A percentile compares a stretch with the other conserved stretches of the same genome.
Conservation (phyloP, 2,113 vertebrate species). For the Lota lota region DNA sequence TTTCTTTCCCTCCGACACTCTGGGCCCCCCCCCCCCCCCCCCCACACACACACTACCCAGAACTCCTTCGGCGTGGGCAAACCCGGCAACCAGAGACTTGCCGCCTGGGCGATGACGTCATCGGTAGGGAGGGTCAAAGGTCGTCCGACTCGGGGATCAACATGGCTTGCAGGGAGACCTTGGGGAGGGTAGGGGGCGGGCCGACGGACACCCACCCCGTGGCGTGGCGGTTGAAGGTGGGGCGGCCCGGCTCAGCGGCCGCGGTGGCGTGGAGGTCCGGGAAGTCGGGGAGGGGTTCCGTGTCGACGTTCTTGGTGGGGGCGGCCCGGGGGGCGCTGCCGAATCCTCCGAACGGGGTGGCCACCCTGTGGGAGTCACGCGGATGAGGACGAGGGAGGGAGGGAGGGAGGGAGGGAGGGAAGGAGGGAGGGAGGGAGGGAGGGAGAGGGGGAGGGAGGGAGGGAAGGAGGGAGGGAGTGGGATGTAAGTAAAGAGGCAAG, state of each 20-base stretch:
- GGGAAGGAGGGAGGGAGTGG: neutral
- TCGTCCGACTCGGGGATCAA: constrained; percentile 90
- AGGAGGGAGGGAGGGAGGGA: no score
- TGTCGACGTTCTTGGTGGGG: constrained; percentile 76
- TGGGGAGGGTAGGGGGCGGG: constrained; percentile 59
- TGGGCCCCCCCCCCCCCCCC: no score
- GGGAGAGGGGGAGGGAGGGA: no score
- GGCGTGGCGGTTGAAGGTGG: constrained; percentile 92
- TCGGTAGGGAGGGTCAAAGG: constrained; percentile 67
- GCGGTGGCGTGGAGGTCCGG: constrained; percentile 69
- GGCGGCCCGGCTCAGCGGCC: constrained; percentile 74
- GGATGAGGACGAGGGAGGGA: constrained; percentile 1
- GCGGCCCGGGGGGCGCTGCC: constrained; percentile 77
- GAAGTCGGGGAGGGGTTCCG: constrained; percentile 75
- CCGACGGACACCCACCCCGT: constrained; percentile 83
- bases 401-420: constrained; percentile 16
- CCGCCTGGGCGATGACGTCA: constrained; percentile 33
- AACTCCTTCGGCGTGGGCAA: neutral
- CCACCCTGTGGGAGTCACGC: constrained; percentile 79
- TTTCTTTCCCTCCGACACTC: no score
- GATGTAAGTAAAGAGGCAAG: no score
- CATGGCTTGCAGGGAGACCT: constrained; percentile 62
- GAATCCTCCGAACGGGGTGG: constrained; percentile 93
- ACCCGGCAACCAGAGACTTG: constrained; percentile 24
- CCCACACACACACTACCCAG: no score